Evolutionary conservation across 2,113 vertebrate genomes (phyloP), one percentile per base, ranked within the genome.

Genomic region (Cinclus mexicanus): DNA sequence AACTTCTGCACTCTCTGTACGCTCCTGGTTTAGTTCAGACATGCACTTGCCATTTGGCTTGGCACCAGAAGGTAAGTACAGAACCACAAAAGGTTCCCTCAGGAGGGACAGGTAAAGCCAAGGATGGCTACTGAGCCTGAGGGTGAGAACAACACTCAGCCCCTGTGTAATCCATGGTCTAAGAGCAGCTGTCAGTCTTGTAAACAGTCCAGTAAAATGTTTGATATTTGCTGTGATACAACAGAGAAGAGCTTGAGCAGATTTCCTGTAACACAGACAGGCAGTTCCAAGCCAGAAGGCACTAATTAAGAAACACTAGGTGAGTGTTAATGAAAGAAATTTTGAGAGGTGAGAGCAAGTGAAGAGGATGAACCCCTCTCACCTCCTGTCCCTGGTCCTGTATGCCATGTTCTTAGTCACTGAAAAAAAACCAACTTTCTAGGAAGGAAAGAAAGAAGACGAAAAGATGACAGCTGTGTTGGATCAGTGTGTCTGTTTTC

Each of bases 261-360:
- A 84, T 85, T 90, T 91, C 41, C 44, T 91, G 60, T 28, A 79
- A 64, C 52, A 80, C 52, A 85, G 53, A 61, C 63, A 76, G 61
- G 49, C 72, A 91, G 64, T 41, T 89, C 26, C 78, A 71, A 74
- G 35, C 15, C 77, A 78, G 69, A 82, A 93, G 7, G 46, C 2
- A 9, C 31, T 93, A 94, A 94, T 91, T 87, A 90, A 83, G 84
- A 79, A 93, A 85, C 49, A 49, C 22, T 24, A 60, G 57, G 84
- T 87, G 61, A 95, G 24, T 24, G 57, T 79, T 93, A 90, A 75
- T 71, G 53, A 82, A 89, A 89, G 31, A 61, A 89, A 55, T 49
- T 69, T 37, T 82, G 37, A 49, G 61, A 95, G 25, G 53, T 23
- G 9, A 37, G 31, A 93, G 44, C 64, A 84, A 78, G 22, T 0